These are phyloP conservation scores for Drosophila auraria DNA, from an alignment of 1,140 invertebrate species.

Conservation along the genomic window DNA sequence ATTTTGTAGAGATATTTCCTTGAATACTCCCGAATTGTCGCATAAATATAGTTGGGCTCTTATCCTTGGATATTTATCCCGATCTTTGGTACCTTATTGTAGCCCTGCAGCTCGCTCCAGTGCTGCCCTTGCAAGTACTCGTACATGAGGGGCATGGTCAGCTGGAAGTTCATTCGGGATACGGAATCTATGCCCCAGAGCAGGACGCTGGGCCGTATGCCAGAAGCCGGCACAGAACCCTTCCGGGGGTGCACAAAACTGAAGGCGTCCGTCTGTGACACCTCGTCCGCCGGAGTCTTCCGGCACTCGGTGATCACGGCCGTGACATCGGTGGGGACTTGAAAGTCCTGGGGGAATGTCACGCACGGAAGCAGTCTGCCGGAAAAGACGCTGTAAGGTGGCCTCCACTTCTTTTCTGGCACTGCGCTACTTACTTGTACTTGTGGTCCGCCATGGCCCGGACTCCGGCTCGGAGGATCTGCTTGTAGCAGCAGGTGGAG, in stretches of 20 bases:
- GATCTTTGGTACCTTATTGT: constrained; percentile 65
- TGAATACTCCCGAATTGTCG: too few species aligned
- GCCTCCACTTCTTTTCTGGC: neutral
- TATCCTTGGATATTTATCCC: too few species aligned
- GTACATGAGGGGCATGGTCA: constrained; percentile 63
- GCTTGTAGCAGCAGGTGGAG: constrained; percentile 86
- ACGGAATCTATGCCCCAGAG: constrained; percentile 78
- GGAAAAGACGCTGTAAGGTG: neutral
- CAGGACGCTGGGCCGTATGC: constrained; percentile 57
- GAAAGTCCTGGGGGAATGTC: constrained; percentile 56
- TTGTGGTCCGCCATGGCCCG: constrained; percentile 81
- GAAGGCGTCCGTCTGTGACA: constrained; percentile 66
- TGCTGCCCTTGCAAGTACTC: constrained; percentile 52
- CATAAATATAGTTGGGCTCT: neutral
- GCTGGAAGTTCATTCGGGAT: constrained; percentile 85
- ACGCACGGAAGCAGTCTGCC: constrained; percentile 56
- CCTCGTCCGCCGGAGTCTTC: neutral
- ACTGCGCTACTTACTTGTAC: constrained; percentile 83
- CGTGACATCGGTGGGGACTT: constrained; percentile 54
- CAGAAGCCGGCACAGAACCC: neutral
- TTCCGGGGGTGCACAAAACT: constrained; percentile 61
- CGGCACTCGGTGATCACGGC: constrained; percentile 66
- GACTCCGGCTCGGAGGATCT: constrained; percentile 83
- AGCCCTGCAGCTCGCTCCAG: constrained; percentile 73
- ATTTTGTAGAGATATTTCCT: too few species aligned